Base-by-base conservation (phyloP, 2,113 vertebrate species). In the Ciconia boyciana region DNA sequence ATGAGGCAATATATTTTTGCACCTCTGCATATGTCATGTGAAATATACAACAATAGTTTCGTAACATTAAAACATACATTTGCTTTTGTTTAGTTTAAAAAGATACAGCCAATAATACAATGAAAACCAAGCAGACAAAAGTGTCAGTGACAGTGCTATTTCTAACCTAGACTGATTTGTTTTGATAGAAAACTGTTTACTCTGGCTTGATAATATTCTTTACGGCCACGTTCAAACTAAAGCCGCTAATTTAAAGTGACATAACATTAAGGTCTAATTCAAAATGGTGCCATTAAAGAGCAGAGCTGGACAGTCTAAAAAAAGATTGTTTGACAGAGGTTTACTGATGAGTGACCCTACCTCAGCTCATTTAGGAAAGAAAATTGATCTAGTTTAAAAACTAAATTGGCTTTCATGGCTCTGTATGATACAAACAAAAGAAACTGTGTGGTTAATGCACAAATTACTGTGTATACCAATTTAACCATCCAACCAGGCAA, bases 141-240 rank as follows among this genome's bases (percentile, higher is more conserved):
- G 68, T 80, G 82, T 64, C 87, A 85, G 34, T 43, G 77, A 34
- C 89, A 74, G 58, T 66, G 65, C 24, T 62, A 3, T 96, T 60
- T 93, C 68, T 88, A 91, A 75, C 78, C 70, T 25, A 46, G 65
- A 81, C 52, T 71, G 70, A 95, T 91, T 24, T 92, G 77, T 89
- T 97, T 93, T 77, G 87, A 95, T 91, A 93, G 75, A 71, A 96
- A 94, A 74, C 71, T 46, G 29, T 96, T 97, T 96, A 93, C 68
- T 44, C 83, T 82, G 51, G 76, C 89, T 68, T 8, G 19, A 60
- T 85, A 89, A 61, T 80, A 41, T 88, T 96, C 77, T 95, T 95
- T 88, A 91, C 89, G 89, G 41, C 31, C 58, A n/a, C 0, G 2
- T 90, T 89, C 92, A 62, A 79, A 61, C n/a, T 70, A 85, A 78